These are phyloP conservation scores for Drosophila bunnanda DNA, from an alignment of 2,888 invertebrate species.

Conservation along the genomic window DNA sequence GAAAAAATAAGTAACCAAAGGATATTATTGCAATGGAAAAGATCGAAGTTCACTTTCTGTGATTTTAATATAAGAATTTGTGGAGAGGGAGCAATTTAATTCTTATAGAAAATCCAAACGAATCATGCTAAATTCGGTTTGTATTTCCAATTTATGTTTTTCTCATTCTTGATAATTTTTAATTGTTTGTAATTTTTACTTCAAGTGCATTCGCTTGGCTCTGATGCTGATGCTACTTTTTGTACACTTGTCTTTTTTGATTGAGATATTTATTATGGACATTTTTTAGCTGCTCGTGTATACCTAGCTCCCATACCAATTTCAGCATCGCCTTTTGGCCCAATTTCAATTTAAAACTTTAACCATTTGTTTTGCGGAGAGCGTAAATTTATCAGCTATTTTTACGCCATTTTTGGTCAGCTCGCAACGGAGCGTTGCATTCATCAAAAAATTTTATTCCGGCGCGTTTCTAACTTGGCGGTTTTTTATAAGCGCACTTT, in stretches of 20 bases:
- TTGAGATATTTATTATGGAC: constrained; percentile 78
- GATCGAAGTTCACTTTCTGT: not conserved
- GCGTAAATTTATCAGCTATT: constrained; percentile 77
- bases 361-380: constrained; percentile 64
- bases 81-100: not conserved
- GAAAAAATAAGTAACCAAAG: not conserved
- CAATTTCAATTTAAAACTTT: constrained; percentile 79
- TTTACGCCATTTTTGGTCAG: constrained; percentile 56
- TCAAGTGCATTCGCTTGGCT: constrained; percentile 8
- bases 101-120: not conserved
- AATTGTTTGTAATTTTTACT: not conserved
- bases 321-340: constrained; percentile 66
- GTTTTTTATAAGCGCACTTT: constrained; percentile 79
- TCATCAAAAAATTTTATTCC: constrained; percentile 74
- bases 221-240: constrained; percentile 52
- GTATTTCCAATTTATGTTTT: not conserved
- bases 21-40: too few relatives aligned
- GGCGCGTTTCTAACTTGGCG: constrained; percentile 71
- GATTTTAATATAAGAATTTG: not conserved
- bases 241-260: constrained; percentile 70
- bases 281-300: constrained; percentile 44
- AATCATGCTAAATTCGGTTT: not conserved
- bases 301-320: constrained; percentile 18
- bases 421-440: constrained; percentile 61
- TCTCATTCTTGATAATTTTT: not conserved